These are phyloP conservation scores for Eulemur macaco DNA, from an alignment of 2,113 vertebrate species.

Conservation along the genomic window DNA sequence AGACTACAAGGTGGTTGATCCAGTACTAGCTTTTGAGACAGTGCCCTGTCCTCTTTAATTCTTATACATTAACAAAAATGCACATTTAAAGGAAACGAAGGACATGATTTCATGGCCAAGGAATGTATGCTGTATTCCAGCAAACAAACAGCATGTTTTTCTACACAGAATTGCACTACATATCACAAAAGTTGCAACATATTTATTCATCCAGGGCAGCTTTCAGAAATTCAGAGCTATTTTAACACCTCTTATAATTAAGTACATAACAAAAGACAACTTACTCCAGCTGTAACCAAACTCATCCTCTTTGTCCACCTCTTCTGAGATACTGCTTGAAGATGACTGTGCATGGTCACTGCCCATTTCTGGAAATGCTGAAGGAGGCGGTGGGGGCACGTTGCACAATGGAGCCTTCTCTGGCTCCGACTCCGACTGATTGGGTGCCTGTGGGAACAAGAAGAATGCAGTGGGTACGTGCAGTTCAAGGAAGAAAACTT, in stretches of 20 bases:
- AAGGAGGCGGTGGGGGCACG: slow-evolving; percentile 74
- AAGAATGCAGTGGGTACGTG: slow-evolving; percentile 56
- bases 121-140: slow-evolving; percentile 44
- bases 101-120: not conserved
- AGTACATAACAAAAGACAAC: slow-evolving; percentile 75
- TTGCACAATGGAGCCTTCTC: slow-evolving; percentile 84
- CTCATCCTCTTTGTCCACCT: slow-evolving; percentile 88
- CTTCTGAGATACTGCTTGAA: slow-evolving; percentile 79
- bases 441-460: slow-evolving; percentile 84
- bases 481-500: not conserved
- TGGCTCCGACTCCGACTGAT: slow-evolving; percentile 84
- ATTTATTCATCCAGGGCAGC: not conserved
- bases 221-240: not conserved
- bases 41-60: not conserved
- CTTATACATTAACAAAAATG: not conserved
- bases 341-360: slow-evolving; percentile 82
- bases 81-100: not conserved
- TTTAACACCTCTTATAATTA: slow-evolving; percentile 23
- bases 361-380: slow-evolving; percentile 82
- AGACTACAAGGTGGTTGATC: too few relatives aligned
- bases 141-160: slow-evolving; percentile 22
- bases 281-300: slow-evolving; percentile 97
- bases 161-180: not conserved
- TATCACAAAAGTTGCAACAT: not conserved
- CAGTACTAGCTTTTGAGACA: not conserved